phyloP scores from a whole-genome alignment of 2,113 vertebrate species.

The Hassar affinis region DNA sequence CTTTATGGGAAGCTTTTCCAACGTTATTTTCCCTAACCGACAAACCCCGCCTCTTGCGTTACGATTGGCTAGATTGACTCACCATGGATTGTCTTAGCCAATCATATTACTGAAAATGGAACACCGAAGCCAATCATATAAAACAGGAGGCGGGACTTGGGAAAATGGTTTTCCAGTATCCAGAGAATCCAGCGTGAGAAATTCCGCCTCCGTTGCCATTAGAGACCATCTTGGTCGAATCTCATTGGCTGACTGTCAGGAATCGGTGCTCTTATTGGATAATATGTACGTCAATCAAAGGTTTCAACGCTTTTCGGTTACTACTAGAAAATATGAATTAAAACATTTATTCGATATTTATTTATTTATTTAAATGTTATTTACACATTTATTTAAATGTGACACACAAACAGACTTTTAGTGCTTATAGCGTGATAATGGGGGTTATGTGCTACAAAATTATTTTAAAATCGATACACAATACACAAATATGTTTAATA shows the following conservation, averaged over 20 bases:
- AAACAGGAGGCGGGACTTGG: not conserved
- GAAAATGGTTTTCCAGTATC: not conserved
- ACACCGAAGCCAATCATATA: not conserved
- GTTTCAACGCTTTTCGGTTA: not conserved
- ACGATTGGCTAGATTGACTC: not conserved
- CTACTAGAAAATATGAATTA: not conserved
- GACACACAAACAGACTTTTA: not conserved
- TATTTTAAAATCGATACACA: not conserved
- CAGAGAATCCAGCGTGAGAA: not conserved
- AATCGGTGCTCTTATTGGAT: not conserved
- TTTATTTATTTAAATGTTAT: not conserved
- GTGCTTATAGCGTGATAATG: not conserved
- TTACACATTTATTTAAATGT: not conserved
- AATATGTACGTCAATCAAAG: not conserved
- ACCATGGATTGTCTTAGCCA: not conserved
- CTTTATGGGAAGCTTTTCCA: slow-evolving; percentile 42
- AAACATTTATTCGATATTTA: too few species aligned
- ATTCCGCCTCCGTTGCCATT: slow-evolving; percentile 2
- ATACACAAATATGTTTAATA: too few species aligned
- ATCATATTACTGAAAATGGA: not conserved
- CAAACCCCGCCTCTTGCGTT: not conserved
- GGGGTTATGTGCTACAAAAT: not conserved
- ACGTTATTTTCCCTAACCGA: slow-evolving; percentile 4
- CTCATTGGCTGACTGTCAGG: not conserved
- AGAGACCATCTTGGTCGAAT: not conserved